These are phyloP conservation scores for Drosophila nebulosa DNA, from an alignment of 1,140 invertebrate genomes.

Conservation along the genomic window DNA sequence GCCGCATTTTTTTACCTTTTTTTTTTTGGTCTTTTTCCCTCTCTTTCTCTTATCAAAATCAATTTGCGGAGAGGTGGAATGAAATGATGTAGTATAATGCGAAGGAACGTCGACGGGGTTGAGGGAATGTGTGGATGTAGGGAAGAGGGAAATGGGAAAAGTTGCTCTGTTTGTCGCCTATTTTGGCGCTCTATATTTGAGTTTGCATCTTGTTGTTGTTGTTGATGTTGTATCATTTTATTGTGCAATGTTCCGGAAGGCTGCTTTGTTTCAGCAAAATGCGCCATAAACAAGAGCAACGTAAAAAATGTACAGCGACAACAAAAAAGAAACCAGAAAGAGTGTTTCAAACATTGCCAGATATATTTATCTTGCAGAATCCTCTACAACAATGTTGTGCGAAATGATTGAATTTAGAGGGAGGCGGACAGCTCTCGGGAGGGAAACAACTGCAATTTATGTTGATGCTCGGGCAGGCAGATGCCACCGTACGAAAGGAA, in stretches of 20 bases:
- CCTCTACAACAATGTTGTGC: conserved; percentile 57
- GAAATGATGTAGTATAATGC: neutral
- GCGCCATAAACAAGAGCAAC: conserved; percentile 65
- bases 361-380: conserved; percentile 36
- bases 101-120: neutral
- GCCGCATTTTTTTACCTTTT: conserved; percentile 50
- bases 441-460: neutral
- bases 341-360: conserved; percentile 39
- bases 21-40: conserved; percentile 15
- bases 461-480: neutral
- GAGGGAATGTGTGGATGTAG: too few relatives aligned
- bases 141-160: neutral
- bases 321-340: conserved; percentile 15
- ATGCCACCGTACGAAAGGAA: neutral
- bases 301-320: conserved; percentile 32
- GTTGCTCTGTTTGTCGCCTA: conserved; percentile 51
- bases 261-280: conserved; percentile 75
- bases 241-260: conserved; percentile 78
- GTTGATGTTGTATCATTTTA: conserved; percentile 44
- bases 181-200: conserved; percentile 75
- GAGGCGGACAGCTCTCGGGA: neutral
- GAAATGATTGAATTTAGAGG: conserved; percentile 53
- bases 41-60: conserved; percentile 63
- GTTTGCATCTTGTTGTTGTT: conserved; percentile 43
- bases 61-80: conserved; percentile 44